phyloP scores from a whole-genome alignment of 1,140 invertebrate genomes.

The Drosophila parabipectinata region DNA sequence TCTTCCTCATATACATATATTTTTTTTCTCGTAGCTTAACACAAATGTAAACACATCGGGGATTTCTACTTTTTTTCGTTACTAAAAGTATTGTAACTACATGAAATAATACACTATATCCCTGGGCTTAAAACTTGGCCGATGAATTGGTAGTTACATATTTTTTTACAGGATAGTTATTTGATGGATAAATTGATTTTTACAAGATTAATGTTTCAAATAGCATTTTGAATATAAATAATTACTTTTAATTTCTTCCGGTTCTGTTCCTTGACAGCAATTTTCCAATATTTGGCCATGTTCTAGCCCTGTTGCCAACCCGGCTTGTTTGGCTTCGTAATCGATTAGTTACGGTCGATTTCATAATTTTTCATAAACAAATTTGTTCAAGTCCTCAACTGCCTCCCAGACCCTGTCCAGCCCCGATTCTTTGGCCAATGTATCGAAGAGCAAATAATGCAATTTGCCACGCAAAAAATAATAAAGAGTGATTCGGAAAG shows the following conservation, averaged over 20 bases:
- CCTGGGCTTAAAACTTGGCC: neutral
- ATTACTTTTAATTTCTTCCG: slow-evolving; percentile 55
- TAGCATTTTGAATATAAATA: slow-evolving; percentile 40
- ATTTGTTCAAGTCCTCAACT: slow-evolving; percentile 56
- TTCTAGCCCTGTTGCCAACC: slow-evolving; percentile 35
- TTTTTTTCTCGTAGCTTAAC: slow-evolving; percentile 43
- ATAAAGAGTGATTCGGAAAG: neutral
- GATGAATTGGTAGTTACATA: too few species aligned
- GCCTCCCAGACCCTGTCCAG: neutral
- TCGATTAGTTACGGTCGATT: slow-evolving; percentile 72
- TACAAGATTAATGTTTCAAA: neutral
- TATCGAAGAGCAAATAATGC: slow-evolving; percentile 75
- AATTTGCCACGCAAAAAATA: slow-evolving; percentile 60
- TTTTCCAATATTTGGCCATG: neutral
- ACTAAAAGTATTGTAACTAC: slow-evolving; percentile 16
- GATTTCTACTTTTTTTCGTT: slow-evolving; percentile 32
- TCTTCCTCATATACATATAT: slow-evolving; percentile 12
- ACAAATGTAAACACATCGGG: slow-evolving; percentile 51
- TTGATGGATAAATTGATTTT: neutral
- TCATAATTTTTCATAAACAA: slow-evolving; percentile 76
- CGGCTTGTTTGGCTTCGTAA: slow-evolving; percentile 29
- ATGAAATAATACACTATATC: neutral
- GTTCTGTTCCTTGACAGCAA: neutral
- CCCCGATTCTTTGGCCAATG: slow-evolving; percentile 43
- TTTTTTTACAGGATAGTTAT: too few species aligned